phyloP scores from a whole-genome alignment of 1,140 invertebrate genomes.

The Leptoteleia sp. region DNA sequence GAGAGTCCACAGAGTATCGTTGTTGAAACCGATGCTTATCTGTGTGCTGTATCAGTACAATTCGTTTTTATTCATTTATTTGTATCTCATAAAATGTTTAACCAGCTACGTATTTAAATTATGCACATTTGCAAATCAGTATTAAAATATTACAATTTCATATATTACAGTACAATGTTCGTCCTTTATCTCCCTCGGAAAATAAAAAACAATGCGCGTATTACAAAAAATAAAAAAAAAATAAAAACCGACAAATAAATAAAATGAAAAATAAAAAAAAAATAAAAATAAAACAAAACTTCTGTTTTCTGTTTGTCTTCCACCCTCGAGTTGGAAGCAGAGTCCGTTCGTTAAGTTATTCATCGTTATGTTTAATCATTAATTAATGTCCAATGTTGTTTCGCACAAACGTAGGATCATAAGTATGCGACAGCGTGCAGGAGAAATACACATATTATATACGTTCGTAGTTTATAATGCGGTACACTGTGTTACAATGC shows the following conservation, averaged over 20 bases:
- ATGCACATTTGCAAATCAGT: conserved; percentile 81
- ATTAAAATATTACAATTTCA: conserved; percentile 82
- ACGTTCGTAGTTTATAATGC: conserved; percentile 61
- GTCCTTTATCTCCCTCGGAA: conserved; percentile 75
- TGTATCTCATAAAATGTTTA: conserved; percentile 65
- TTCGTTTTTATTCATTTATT: conserved; percentile 59
- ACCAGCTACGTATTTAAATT: conserved; percentile 79
- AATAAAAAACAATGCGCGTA: conserved; percentile 54
- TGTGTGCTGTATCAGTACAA: conserved; percentile 74
- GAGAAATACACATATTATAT: conserved; percentile 71
- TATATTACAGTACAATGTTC: conserved; percentile 79
- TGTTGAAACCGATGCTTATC: conserved; percentile 72
- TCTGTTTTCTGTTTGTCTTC: conserved; percentile 1
- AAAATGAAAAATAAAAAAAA: conserved; percentile 3
- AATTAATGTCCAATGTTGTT: conserved; percentile 25
- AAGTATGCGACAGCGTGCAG: conserved; percentile 72
- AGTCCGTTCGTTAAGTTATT: conserved; percentile 38
- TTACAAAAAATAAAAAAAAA: conserved; percentile 20
- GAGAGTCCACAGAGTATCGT: conserved; percentile 70
- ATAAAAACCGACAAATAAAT: background rate
- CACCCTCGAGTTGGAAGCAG: conserved; percentile 26
- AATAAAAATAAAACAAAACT: too few species aligned
- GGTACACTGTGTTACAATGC: conserved; percentile 60
- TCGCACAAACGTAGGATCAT: conserved; percentile 57
- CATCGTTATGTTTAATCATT: conserved; percentile 20